Evolutionary conservation across 2,888 invertebrate genomes (phyloP), one percentile per base, ranked within the genome.

Genomic region (Spodoptera exigua): DNA sequence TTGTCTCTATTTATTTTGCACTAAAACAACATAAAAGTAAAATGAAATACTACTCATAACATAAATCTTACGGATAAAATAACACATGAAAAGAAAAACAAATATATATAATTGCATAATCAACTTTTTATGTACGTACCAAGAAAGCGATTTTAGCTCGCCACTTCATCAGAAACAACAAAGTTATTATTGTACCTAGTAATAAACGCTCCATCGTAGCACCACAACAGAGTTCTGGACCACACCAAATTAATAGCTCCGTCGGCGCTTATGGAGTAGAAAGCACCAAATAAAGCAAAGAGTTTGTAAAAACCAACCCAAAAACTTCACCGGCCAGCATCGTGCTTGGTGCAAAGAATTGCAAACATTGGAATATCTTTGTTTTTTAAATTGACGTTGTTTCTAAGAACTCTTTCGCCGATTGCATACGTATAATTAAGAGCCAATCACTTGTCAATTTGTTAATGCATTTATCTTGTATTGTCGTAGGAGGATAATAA

Each of bases 331-430:
- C 41, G 54, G 68, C 60, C 53, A 48, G 57, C 41, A 62, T 66
- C 51, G 56, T 51, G 72, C 27, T 67, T 76, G 81, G 80, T 68
- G 37, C 73, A 79, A 80, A 66, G 57, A 59, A 67, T 37, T 55
- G 45, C 37, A 48, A 54, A 64, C 60, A 44, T 58, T 77, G 16
- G 45, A 18, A 57, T 21, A n/a, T 39, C 27, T 4, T 64, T 49
- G 36, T 58, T 56, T 49, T 61, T 43, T 27, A 18, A 45, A 35
- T 41, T 21, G 27, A 17, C 36, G 0, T 27, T 27, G 4, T 45
- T 45, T 32, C 9, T 17, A n/a, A 41, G 16, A 45, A 34, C 35
- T 14, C 12, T 12, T 18, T n/a, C 3, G 34, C 5, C 27, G 4
- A 43, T n/a, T 34, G 12, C 0, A 40, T n/a, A n/a, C n/a, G n/a